phyloP scores from a whole-genome alignment of 2,797 vertebrate genomes.

The Mycteria americana region DNA sequence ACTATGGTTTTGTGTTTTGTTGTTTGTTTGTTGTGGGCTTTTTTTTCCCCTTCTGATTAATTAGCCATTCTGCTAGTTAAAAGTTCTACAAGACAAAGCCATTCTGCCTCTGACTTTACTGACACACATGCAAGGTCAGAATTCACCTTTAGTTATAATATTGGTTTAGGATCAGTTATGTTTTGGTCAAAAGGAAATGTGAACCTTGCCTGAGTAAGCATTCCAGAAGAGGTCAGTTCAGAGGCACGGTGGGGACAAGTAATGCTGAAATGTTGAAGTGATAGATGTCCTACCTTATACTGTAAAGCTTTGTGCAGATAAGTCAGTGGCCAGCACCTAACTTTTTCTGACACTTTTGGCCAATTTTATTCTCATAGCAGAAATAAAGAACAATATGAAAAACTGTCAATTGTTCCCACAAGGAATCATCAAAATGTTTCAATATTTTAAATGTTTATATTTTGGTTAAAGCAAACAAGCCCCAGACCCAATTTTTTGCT shows the following conservation, averaged over 20 bases:
- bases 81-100: neutral
- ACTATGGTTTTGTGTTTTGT: no score
- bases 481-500: fast-evolving
- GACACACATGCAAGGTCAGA: neutral
- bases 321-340: neutral
- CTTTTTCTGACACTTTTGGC: neutral
- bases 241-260: neutral
- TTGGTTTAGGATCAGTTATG: slow-evolving; percentile 31
- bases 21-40: no score
- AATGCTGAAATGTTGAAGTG: neutral
- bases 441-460: neutral
- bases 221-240: slow-evolving; percentile 38
- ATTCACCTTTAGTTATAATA: neutral
- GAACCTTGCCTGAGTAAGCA: slow-evolving; percentile 18
- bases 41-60: neutral
- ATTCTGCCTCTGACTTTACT: neutral
- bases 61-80: neutral
- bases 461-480: neutral
- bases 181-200: slow-evolving; percentile 43
- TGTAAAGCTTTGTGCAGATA: neutral
- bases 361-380: neutral
- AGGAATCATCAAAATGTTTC: neutral
- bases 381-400: neutral
- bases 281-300: neutral
- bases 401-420: neutral